Evolutionary conservation across 2,888 invertebrate species (phyloP), one percentile per base, ranked within the genome.

Genomic region (Drosophila falleni): DNA sequence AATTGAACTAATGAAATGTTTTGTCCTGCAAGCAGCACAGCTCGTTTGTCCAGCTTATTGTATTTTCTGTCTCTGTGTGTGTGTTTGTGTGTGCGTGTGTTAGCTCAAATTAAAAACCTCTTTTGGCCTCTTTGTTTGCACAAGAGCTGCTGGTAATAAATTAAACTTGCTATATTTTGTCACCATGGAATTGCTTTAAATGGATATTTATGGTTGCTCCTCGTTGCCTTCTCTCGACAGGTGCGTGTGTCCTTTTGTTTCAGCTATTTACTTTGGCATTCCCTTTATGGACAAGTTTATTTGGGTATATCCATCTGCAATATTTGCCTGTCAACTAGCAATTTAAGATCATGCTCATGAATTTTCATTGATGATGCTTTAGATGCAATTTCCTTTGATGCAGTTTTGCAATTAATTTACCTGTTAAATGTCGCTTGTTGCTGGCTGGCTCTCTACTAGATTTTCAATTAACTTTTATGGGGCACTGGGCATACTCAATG

Each of bases 1-100:
- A 86, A 86, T 86, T 86, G 89, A 86, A 87, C 86, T 87, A 89
- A 89, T 86, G 88, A 86, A 86, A 86, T 74, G 88, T 71, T 76
- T 77, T 77, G 64, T 66, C 56, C 51, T 58, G 65, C 55, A 44
- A 44, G n/a, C 42, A 55, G 50, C 50, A 54, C 60, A 71, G 55
- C 42, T 13, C 60, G 59, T 60, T 62, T 78, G 64, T 78, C 68
- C 78, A 55, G 55, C 68, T 68, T 49, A 46, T 55, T 56, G 63
- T 63, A 49, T 16, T 59, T 35, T 37, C 39, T 23, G 3, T 29
- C 26, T 31, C 2, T 51, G 5, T 41, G 2, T 41, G 8, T 44
- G 3, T 58, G 8, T 50, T 11, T 44, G 5, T 50, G 53, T 49
- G 15, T 68, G 10, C 42, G 31, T 64, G 37, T 59, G 62, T 58